Percentiles rank a stretch among this genome's conserved stretches.
Evolutionary conservation across 2,113 vertebrate genomes (phyloP).

Genomic region (Notothenia coriiceps): DNA sequence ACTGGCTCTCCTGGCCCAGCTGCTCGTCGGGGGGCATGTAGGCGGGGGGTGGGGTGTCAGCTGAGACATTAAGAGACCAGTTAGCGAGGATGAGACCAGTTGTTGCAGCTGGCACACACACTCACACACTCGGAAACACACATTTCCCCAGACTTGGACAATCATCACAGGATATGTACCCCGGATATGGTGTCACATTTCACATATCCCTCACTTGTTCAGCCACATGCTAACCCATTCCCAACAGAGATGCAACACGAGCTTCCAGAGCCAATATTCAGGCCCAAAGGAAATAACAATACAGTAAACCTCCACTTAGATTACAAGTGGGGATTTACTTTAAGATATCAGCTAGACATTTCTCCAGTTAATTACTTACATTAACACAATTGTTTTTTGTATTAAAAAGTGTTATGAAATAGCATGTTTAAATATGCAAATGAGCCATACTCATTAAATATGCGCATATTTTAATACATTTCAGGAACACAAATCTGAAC

Average conservation of each 20-base stretch:
- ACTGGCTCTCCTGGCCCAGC: conserved; percentile 93
- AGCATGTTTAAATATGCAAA: too few species aligned
- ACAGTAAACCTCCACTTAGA: conserved; percentile 13
- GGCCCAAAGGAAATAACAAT: conserved; percentile 25
- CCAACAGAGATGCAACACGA: conserved; percentile 65
- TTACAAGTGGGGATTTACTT: neutral
- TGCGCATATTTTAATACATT: too few species aligned
- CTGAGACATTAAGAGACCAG: conserved; percentile 80
- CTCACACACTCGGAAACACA: conserved; percentile 20
- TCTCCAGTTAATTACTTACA: too few species aligned
- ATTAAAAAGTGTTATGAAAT: too few species aligned
- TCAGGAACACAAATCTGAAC: too few species aligned
- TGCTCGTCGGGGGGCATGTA: conserved; percentile 99
- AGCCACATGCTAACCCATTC: conserved; percentile 68
- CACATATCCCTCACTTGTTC: conserved; percentile 67
- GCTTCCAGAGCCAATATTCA: conserved; percentile 35
- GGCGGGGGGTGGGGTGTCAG: conserved; percentile 97
- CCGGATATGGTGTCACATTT: conserved; percentile 77
- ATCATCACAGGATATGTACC: conserved; percentile 63
- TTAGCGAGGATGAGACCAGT: conserved; percentile 67
- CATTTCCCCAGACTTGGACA: conserved; percentile 56
- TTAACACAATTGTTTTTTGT: too few species aligned
- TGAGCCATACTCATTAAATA: too few species aligned
- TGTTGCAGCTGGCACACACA: conserved; percentile 73
- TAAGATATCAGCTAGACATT: too few species aligned